Base-by-base conservation (phyloP, 2,888 invertebrate species). In the Ametastegia equiseti region DNA sequence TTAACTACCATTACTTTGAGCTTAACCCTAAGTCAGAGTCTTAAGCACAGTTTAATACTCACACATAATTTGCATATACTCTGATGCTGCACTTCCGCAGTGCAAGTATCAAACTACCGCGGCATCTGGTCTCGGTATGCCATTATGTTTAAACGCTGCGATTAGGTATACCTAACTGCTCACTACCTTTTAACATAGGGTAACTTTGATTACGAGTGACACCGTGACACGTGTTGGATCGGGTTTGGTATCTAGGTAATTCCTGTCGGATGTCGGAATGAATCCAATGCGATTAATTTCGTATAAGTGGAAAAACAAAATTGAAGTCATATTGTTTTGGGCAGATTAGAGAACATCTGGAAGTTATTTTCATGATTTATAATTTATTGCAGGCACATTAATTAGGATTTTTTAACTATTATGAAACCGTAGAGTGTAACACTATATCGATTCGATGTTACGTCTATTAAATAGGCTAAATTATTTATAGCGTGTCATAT, bases 91-190 rank as follows among this genome's bases (percentile, higher is more conserved):
- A 15, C 9, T 7, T n/a, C 1, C 9, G 36, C 30, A 0, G 71
- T 9, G 27, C 19, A 27, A 30, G n/a, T 27, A 30, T 45, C 3
- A n/a, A 71, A 36, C 47, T 30, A 47, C 30, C 71, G 2, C 47
- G 30, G 47, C 42, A 47, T 11, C 45, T 71, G 71, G 30, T 47
- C 27, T 47, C 47, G 71, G 47, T 27, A 27, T n/a, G 45, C 27
- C 47, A 71, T 71, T 71, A 71, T 47, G 7, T 27, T 47, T 71
- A 71, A 71, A 71, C 71, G 47, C n/a, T 30, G 47, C 71, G 71
- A 71, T 71, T 71, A 71, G 47, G 47, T 71, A n/a, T n/a, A n/a
- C 47, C 47, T 45, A 71, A 47, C 71, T 23, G 36, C 13, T 11
- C 19, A 19, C 19, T 19, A 39, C 36, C 11, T 36, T 19, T 67